Evolutionary conservation across 2,113 vertebrate genomes (phyloP).

Genomic region (Copsychus sechellarum): DNA sequence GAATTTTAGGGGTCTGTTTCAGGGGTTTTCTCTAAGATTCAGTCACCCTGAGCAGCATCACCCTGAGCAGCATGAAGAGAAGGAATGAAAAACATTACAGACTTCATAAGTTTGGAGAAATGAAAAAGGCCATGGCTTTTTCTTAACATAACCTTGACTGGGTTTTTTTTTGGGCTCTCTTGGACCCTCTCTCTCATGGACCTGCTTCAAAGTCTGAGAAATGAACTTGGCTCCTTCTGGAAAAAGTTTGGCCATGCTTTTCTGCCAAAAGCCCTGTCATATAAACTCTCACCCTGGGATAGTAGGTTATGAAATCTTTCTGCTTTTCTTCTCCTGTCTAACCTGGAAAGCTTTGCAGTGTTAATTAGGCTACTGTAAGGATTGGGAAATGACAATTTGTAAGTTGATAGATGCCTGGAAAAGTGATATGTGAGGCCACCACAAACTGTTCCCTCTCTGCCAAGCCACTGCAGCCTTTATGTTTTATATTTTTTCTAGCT

Average conservation of each 20-base stretch:
- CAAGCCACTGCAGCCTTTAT: background rate
- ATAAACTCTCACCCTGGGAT: background rate
- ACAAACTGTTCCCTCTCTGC: background rate
- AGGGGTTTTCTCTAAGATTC: background rate
- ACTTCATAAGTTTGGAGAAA: background rate
- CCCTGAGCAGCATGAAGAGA: background rate
- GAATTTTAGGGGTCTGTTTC: background rate
- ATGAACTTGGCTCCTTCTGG: background rate
- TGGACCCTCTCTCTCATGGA: background rate
- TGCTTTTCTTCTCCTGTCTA: background rate
- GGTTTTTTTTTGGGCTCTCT: background rate
- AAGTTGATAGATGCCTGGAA: background rate
- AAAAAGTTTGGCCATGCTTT: background rate
- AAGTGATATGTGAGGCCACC: fast-evolving
- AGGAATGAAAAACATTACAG: background rate
- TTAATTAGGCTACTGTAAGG: background rate
- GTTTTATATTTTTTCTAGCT: background rate
- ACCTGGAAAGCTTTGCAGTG: background rate
- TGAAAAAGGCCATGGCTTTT: background rate
- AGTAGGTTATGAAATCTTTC: background rate
- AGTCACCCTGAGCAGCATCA: background rate
- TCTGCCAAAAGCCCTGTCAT: background rate
- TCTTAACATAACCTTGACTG: background rate
- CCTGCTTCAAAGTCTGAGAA: background rate
- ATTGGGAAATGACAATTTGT: background rate